A percentile compares a stretch with the other conserved stretches of the same genome.
These are phyloP conservation scores for Eulacestoma nigropectus DNA, from an alignment of 2,113 vertebrate species.

Conservation along the genomic window DNA sequence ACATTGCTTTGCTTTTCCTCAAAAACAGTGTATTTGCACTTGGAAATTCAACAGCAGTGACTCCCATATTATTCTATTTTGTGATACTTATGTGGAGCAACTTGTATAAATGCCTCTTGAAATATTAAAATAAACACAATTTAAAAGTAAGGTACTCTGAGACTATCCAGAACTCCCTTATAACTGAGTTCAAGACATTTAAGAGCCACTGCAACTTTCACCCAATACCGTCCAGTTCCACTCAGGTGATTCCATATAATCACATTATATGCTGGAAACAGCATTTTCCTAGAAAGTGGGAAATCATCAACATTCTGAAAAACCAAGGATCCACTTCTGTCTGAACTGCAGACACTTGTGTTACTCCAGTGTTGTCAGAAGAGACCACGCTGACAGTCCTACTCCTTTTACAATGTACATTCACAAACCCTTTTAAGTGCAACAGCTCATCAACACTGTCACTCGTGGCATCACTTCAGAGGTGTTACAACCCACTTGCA, in stretches of 20 bases:
- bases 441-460: neutral
- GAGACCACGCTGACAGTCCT: neutral
- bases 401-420: neutral
- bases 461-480: neutral
- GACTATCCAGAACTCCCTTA: neutral
- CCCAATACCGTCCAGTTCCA: neutral
- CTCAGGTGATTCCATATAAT: neutral
- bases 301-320: neutral
- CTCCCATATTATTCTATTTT: neutral
- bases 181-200: neutral
- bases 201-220: neutral
- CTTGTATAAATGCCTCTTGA: neutral
- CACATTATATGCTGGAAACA: too few relatives aligned
- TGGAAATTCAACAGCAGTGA: neutral
- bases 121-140: neutral
- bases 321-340: neutral
- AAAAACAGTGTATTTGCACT: neutral
- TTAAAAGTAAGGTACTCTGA: neutral
- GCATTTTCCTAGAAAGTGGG: neutral
- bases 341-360: neutral
- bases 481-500: neutral
- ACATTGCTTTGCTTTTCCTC: neutral
- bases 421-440: neutral
- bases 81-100: neutral
- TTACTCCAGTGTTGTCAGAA: neutral